phyloP scores from a whole-genome alignment of 2,797 vertebrate genomes.

The Gallinago nigripennis region DNA sequence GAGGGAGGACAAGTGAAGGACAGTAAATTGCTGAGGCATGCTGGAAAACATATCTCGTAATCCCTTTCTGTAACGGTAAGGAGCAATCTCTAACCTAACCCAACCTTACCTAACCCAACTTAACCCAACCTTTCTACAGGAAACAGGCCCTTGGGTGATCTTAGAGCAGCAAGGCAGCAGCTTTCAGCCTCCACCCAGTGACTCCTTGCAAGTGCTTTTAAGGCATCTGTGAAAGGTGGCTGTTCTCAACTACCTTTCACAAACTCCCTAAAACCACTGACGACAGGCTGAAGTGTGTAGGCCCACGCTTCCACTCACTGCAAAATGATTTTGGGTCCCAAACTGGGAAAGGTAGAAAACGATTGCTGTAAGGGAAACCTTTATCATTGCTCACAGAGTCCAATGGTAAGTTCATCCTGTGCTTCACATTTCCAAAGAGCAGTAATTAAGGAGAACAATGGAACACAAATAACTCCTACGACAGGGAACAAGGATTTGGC shows the following conservation, averaged over 20 bases:
- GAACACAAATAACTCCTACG: not conserved
- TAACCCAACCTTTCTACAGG: not conserved
- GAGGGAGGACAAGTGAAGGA: not conserved
- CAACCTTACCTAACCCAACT: not conserved
- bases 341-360: not conserved
- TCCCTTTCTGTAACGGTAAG: not conserved
- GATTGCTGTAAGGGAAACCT: not conserved
- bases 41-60: not conserved
- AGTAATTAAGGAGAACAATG: conserved; percentile 44
- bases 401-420: not conserved
- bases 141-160: not conserved
- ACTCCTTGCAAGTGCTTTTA: not conserved
- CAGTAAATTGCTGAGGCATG: not conserved
- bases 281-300: not conserved
- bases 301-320: not conserved
- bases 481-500: not conserved
- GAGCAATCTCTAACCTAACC: not conserved
- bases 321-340: not conserved
- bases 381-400: not conserved
- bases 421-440: not conserved
- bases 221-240: not conserved
- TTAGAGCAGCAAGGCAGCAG: not conserved
- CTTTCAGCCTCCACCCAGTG: not conserved
- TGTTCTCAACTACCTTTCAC: not conserved
- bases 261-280: not conserved